Conservation (phyloP, 2,888 invertebrate genomes). For the Acholoe squamosa region DNA sequence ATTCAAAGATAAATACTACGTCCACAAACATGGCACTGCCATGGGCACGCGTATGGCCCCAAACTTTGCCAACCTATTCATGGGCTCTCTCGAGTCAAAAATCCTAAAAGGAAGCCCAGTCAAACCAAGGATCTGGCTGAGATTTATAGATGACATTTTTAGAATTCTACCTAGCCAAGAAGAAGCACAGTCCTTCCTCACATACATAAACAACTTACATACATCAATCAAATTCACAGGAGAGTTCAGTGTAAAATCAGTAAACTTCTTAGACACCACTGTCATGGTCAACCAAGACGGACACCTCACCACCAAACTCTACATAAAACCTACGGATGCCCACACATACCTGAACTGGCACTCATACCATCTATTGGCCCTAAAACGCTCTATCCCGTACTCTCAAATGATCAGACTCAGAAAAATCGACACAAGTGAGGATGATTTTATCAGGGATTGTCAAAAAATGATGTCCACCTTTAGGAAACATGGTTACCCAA, state of each 20-base stretch:
- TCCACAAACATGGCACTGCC: too few species aligned
- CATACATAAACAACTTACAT: background rate
- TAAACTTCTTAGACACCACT: constrained; percentile 2
- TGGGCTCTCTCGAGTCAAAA: background rate
- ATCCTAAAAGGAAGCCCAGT: background rate
- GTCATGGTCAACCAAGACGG: background rate
- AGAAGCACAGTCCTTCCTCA: background rate
- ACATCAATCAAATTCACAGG: background rate
- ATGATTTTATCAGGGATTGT: background rate
- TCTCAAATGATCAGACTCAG: background rate
- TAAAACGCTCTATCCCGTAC: background rate
- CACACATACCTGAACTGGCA: background rate
- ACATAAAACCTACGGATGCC: background rate
- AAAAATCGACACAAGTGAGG: background rate
- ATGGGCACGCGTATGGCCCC: too few species aligned
- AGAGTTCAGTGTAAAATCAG: background rate
- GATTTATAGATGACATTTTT: background rate
- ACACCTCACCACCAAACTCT: background rate
- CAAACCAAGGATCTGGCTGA: background rate
- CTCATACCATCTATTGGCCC: background rate
- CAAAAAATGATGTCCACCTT: background rate
- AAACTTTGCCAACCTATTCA: background rate
- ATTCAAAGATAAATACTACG: too few species aligned
- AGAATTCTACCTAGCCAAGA: background rate
- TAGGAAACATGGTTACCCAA: too few species aligned